Base-by-base conservation (phyloP, 2,888 invertebrate genomes). In the Phyllotreta striolata region DNA sequence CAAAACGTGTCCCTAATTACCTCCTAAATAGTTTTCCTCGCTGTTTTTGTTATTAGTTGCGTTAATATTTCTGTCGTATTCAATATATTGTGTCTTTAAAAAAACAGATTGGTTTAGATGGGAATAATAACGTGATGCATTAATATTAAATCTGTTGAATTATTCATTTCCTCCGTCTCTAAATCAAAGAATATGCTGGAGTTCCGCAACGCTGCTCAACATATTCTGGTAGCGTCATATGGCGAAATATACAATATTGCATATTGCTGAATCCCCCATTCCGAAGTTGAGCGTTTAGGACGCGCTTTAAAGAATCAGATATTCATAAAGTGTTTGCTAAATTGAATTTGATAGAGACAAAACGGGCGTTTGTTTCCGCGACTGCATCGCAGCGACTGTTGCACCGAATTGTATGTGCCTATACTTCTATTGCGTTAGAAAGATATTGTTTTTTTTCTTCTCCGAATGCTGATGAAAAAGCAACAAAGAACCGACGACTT, bases 301-400 rank as follows among this genome's bases (percentile, higher is more conserved):
- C 49, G 49, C 51, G 49, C 51, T 59, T 59, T 41, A 35, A 41
- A 37, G 51, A 43, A 59, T 59, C 51, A 51, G 37, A 59, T 59
- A 59, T 59, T 41, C 43, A 59, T 51, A 59, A 51, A 59, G 51
- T 59, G 51, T 59, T 59, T 41, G 51, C 12, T 40, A 51, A 51
- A 51, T 59, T 51, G 49, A 59, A 59, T 59, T 59, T 51, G 8
- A 49, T 41, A 41, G 35, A 41, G 58, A 49, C 59, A 51, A 59
- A 51, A 40, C 5, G 46, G 10, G 12, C 8, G 24, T 40, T 34
- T 14, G 40, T 52, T 13, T 24, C 6, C 39, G 1, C 13, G 38
- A n/a, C 12, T 12, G 24, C 24, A 24, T 24, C 24, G 24, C 2
- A 24, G 2, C 24, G 24, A 24, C 24, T 24, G 24, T 24, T 24